These are phyloP conservation scores for Peromyscus maniculatus DNA, from an alignment of 2,113 vertebrate species.

Conservation along the genomic window DNA sequence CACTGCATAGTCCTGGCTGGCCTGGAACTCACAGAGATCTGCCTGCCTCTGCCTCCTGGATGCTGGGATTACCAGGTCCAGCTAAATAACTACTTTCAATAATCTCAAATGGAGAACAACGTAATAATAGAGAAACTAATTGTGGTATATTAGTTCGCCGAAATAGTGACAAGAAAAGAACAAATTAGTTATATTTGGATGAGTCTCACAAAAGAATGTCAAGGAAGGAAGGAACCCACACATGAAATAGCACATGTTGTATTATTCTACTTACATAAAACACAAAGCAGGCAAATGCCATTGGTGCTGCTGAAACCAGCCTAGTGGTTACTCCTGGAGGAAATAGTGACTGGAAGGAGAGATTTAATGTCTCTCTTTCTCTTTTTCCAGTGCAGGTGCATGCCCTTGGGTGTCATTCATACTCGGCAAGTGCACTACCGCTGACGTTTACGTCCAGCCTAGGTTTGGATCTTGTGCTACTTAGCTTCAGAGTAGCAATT, in stretches of 20 bases:
- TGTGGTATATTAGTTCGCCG: conserved; percentile 4
- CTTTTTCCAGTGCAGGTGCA: no score
- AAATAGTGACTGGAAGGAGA: background rate
- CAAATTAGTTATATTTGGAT: background rate
- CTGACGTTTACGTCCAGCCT: background rate
- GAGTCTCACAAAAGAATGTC: conserved; percentile 12
- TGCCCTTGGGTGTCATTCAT: no score
- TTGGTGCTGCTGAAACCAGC: background rate
- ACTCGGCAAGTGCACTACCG: background rate
- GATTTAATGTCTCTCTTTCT: background rate
- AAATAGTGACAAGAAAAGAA: background rate
- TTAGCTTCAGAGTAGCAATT: background rate
- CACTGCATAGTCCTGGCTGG: background rate
- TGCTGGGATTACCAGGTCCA: background rate
- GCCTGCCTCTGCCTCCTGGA: background rate
- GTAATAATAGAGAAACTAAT: conserved; percentile 15
- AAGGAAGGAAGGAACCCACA: conserved; percentile 7
- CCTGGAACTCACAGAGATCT: background rate
- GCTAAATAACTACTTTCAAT: conserved; percentile 11
- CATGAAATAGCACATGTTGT: background rate
- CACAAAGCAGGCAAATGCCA: background rate
- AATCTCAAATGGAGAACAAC: conserved; percentile 3
- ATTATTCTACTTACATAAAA: background rate
- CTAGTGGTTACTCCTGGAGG: background rate
- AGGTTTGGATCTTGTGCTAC: no score